Base-by-base conservation (phyloP, 2,888 invertebrate species). In the Nomada lathburiana region DNA sequence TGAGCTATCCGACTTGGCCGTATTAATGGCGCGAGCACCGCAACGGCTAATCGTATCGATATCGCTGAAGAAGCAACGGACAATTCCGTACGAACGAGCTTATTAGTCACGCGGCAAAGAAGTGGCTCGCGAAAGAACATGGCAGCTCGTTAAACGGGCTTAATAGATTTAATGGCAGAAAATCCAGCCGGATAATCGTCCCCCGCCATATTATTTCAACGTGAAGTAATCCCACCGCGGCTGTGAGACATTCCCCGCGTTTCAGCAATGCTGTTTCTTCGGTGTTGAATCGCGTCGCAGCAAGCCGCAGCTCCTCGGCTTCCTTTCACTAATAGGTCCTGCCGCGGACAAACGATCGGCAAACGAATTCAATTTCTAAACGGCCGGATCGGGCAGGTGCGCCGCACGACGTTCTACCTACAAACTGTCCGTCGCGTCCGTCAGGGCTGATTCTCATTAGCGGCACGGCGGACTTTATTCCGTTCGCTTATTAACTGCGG, bases 321-420 rank as follows among this genome's bases (percentile, higher is more conserved):
- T 84, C 86, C 85, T 86, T 86, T 86, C 85, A 84, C 87, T 84
- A 82, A 86, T 74, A 52, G 80, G 80, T 79, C 84, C 75, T 73
- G 20, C 53, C 47, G 57, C 79, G 53, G 81, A 78, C 80, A 26
- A 85, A 53, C 76, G 82, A 86, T 84, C 76, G 67, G 53, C 76
- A 68, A 68, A 82, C 87, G 81, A 84, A 87, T 85, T 83, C 87
- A 85, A 88, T 87, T 81, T 75, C 80, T 64, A 78, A 69, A 68
- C 77, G 52, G 76, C 23, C 77, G 77, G 77, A 73, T 84, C 84
- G 86, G 53, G 65, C 86, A 76, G 82, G 80, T 70, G 82, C 63
- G 9, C 73, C 1, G 70, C 70, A 65, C 63, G 67, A 81, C 75
- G 79, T 77, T 86, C 47, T 70, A 75, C 80, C 77, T 65, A 82